Evolutionary conservation across 2,888 invertebrate species (phyloP), one percentile per base, ranked within the genome.

Genomic region (Synergus itoensis): DNA sequence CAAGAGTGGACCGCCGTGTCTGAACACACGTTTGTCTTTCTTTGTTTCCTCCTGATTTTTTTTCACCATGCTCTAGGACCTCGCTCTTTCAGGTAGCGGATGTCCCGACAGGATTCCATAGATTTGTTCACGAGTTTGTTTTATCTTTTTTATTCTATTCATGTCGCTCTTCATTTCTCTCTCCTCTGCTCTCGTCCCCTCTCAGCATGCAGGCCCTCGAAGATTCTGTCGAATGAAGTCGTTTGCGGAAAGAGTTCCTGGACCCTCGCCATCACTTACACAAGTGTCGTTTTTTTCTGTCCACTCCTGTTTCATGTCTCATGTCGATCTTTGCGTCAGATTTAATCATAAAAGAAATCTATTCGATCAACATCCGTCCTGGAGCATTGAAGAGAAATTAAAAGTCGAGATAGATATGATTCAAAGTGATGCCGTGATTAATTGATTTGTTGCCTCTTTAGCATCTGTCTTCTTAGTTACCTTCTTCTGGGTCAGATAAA

Each of bases 101-200:
- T 83, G 84, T 85, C 84, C 81, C 81, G 83, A 84, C 84, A 76
- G 81, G 79, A 87, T 87, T 86, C 86, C 86, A 79, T 79, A 84
- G 83, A 86, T 87, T 86, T 85, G 85, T 87, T 83, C 84, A 80
- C 82, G 80, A 82, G 81, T 83, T 77, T 78, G 48, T 77, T 80
- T 81, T 81, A 36, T 53, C 53, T 40, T 76, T 63, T 60, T 63
- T 45, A 43, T 62, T 60, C 67, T 78, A 45, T 78, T 57, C 41
- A 28, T 62, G 45, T 64, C 79, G 73, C 63, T 65, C 41, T 62
- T 48, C 53, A 63, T 64, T 73, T 79, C 73, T 48, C 48, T 43
- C 57, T 77, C 21, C 65, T 75, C 28, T 53, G 4, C 21, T 57
- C 48, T 18, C 76, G 77, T 64, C 76, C 76, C 65, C 79, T 78